Evolutionary conservation across 2,797 vertebrate species (phyloP).

Genomic region (Pseudochirops cupreus): DNA sequence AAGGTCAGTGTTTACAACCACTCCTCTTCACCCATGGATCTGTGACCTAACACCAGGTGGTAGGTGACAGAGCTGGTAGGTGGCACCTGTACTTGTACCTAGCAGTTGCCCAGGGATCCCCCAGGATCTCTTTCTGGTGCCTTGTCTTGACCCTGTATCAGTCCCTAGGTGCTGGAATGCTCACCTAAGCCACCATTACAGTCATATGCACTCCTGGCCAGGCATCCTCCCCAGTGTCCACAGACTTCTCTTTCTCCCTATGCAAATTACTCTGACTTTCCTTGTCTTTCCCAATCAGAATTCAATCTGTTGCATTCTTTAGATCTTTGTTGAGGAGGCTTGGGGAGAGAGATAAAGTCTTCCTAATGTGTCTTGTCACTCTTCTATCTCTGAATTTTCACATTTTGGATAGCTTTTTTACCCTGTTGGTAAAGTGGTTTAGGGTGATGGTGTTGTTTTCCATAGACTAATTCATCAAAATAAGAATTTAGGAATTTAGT

Average conservation of each 20-base stretch:
- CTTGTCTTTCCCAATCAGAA: not conserved
- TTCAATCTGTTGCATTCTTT: not conserved
- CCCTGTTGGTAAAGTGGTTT: not conserved
- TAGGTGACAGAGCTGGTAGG: not conserved
- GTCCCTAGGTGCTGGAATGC: not conserved
- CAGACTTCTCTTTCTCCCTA: not conserved
- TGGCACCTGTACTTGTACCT: not conserved
- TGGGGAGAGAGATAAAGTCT: not conserved
- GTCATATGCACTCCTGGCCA: not conserved
- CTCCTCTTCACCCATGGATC: not conserved
- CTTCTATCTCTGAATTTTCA: not conserved
- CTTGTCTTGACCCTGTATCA: not conserved
- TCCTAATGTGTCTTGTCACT: not conserved
- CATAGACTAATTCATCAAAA: conserved; percentile 30
- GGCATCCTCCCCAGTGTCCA: not conserved
- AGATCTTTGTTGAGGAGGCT: not conserved
- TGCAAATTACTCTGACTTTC: not conserved
- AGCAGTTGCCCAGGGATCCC: not conserved
- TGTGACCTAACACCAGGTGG: not conserved
- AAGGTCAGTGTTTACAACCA: not conserved
- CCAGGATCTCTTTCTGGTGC: not conserved
- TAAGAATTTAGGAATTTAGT: not conserved
- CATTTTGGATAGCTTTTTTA: not conserved
- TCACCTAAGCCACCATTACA: not conserved
- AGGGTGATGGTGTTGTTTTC: not conserved